These are phyloP conservation scores for Morelia viridis DNA, from an alignment of 2,797 vertebrate species.

Conservation along the genomic window DNA sequence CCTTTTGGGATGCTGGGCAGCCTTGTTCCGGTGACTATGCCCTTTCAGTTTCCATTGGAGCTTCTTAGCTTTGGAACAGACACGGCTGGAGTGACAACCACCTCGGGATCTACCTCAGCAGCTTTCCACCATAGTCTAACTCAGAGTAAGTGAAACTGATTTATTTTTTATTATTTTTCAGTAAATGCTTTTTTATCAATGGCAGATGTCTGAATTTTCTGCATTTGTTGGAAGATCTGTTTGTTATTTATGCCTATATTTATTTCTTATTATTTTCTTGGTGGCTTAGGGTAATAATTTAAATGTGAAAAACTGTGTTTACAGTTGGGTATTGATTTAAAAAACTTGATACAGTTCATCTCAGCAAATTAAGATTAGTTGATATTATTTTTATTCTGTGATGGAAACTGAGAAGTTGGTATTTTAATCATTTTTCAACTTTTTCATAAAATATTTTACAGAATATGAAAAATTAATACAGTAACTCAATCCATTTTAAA, in stretches of 20 bases:
- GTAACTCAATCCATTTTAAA: too few species aligned
- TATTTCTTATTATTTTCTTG: not conserved
- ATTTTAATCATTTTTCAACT: not conserved
- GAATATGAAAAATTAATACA: too few species aligned
- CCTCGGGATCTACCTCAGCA: conserved; percentile 85
- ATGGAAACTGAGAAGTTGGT: not conserved
- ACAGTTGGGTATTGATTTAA: too few species aligned
- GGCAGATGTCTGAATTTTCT: not conserved
- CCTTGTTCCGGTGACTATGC: conserved; percentile 92
- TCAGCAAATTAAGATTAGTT: not conserved
- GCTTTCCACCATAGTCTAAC: conserved; percentile 87
- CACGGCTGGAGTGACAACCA: conserved; percentile 80
- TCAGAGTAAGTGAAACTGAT: conserved; percentile 85
- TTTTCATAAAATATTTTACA: not conserved
- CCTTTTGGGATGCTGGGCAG: conserved; percentile 93
- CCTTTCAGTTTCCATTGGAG: conserved; percentile 91
- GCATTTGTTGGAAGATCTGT: not conserved
- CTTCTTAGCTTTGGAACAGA: conserved; percentile 87
- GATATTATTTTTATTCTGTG: not conserved
- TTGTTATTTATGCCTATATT: not conserved
- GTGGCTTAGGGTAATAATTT: not conserved
- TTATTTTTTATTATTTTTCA: not conserved
- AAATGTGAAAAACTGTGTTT: not conserved
- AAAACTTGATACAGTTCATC: not conserved
- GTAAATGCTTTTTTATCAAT: not conserved